Conservation (phyloP, 1,140 invertebrate species). For the Chymomyza costata region DNA sequence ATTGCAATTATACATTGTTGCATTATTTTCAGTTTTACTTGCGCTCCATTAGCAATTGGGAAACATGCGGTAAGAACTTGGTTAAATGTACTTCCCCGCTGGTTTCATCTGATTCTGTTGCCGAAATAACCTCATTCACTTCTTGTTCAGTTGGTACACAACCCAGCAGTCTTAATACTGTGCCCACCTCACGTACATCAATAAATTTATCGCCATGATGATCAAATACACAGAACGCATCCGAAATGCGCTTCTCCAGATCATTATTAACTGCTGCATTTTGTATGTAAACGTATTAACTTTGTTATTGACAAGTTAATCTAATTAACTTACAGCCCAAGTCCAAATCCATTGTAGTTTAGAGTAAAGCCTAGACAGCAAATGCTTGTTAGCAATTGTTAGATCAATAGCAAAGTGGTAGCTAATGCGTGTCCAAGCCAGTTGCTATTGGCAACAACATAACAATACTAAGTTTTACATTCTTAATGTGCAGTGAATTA, state of each 20-base stretch:
- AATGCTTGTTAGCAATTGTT: no score
- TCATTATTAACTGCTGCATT: slow-evolving; percentile 77
- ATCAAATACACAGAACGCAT: slow-evolving; percentile 94
- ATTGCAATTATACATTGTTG: background rate
- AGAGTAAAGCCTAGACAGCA: no score
- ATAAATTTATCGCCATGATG: slow-evolving; percentile 89
- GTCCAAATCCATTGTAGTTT: no score
- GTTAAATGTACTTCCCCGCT: slow-evolving; percentile 82
- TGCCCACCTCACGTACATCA: slow-evolving; percentile 92
- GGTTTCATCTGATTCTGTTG: slow-evolving; percentile 86
- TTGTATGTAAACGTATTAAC: background rate
- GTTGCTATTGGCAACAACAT: no score
- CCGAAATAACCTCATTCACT: slow-evolving; percentile 87
- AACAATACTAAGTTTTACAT: no score
- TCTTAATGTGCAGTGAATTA: no score
- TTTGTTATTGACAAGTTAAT: no score
- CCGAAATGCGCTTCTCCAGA: slow-evolving; percentile 85
- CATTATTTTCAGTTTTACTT: slow-evolving; percentile 29
- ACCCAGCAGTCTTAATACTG: slow-evolving; percentile 85
- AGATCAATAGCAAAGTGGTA: no score
- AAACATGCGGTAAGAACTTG: slow-evolving; percentile 82
- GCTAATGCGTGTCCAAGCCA: no score
- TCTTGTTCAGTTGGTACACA: slow-evolving; percentile 91
- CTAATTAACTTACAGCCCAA: no score
- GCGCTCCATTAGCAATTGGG: slow-evolving; percentile 77